Percentiles rank a stretch among this genome's conserved stretches.
phyloP scores from a whole-genome alignment of 2,113 vertebrate species.

The Aix galericulata region DNA sequence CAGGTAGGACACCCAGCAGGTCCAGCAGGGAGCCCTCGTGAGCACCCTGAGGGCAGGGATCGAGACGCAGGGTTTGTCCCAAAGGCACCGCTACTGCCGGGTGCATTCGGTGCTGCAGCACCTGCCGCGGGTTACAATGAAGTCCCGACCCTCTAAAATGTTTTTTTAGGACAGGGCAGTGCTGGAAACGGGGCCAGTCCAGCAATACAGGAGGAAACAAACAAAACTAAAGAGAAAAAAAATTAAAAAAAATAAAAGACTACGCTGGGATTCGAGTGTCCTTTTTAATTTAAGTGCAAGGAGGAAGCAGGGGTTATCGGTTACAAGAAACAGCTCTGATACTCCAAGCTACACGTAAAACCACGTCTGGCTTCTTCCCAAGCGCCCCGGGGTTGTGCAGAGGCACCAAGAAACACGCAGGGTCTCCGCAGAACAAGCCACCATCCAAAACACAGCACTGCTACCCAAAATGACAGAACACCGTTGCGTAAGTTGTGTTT shows the following conservation, averaged over 20 bases:
- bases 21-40: neutral
- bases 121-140: neutral
- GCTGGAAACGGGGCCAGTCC: neutral
- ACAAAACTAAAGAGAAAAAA: neutral
- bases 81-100: neutral
- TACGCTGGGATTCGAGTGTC: neutral
- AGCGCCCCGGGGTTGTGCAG: constrained; percentile 4
- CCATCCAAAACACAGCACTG: neutral
- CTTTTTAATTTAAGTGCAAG: constrained; percentile 66
- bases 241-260: neutral
- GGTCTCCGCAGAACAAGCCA: neutral
- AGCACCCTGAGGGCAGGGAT: neutral
- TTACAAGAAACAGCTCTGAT: constrained; percentile 46
- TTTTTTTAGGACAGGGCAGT: neutral
- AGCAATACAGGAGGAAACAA: neutral
- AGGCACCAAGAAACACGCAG: neutral
- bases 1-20: neutral
- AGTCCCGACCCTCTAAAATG: neutral
- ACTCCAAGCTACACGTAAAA: constrained; percentile 42
- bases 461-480: neutral
- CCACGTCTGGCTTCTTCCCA: constrained; percentile 25
- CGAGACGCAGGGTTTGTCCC: neutral
- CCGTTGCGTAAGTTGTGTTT: constrained; percentile 28
- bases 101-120: neutral
- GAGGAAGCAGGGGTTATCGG: constrained; percentile 39